Base-by-base conservation (phyloP, 2,113 vertebrate species). In the Paradoxurus hermaphroditus region DNA sequence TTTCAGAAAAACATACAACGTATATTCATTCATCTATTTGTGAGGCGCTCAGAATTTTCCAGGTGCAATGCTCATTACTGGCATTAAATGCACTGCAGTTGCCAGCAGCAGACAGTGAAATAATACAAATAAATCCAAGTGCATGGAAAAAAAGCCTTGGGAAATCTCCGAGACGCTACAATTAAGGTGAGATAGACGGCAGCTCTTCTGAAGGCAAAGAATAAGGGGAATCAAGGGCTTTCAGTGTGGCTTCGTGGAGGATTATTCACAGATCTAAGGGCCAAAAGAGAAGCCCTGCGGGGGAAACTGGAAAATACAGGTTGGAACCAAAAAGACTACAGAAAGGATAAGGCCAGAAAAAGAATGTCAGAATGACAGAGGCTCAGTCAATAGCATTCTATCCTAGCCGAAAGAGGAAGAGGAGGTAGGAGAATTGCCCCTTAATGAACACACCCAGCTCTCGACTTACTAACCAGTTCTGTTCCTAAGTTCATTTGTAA, bases 231-330 rank as follows among this genome's bases (percentile, higher is more conserved):
- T 79, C 95, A 92, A 85, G 90, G 75, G 97, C 96, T 97, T 97
- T 97, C 97, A 75, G 10, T 73, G 85, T 82, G 96, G 88, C 94
- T 97, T 98, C 95, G 7, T 3, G 82, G 68, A 95, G 97, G 97
- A 97, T 97, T 97, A 98, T 94, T 95, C 87, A 53, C 73, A 97
- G 87, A 97, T 96, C 92, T 96, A 82, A 97, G 88, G 92, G 85
- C 90, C 96, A 78, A 97, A 96, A 94, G 62, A 97, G 92, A 94
- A 95, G 83, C 95, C 97, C 93, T 96, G 63, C 36, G 14, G 96
- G 96, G 72, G 11, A 77, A 95, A 85, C n/a, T 83, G 83, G 87
- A 93, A 98, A 97, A 94, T 46, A 51, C 85, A 96, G 82, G 90
- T 84, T 86, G 53, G 59, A 96, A 96, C 81, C 75, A 89, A 93